Base-by-base conservation (phyloP, 2,888 invertebrate species). In the Caenorhabditis sp. region DNA sequence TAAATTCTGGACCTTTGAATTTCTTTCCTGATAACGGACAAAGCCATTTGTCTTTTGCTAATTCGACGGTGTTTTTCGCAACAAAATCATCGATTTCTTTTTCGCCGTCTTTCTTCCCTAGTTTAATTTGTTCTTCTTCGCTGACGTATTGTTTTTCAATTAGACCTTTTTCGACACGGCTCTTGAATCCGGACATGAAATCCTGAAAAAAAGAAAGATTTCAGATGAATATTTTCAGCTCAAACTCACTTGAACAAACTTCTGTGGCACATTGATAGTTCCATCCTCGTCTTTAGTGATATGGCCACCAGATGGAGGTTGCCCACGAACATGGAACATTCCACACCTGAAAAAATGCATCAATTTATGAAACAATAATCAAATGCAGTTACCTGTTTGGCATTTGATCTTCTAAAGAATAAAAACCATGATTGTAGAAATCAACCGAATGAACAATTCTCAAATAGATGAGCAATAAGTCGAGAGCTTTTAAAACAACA, bases 331-430 rank as follows among this genome's bases (percentile, higher is more conserved):
- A 88, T 99, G 99, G 91, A 99, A 94, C 81, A 99, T 95, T 12
- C 97, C 97, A 89, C 97, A 96, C 54, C 85, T 84, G 23, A 54
- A 80, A 53, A 26, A 19, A 36, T 14, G 27, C 8, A 0, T n/a
- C n/a, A n/a, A n/a, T 43, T 23, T 43, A 14, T 37, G n/a, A n/a
- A n/a, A n/a, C n/a, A n/a, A n/a, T n/a, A n/a, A n/a, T n/a, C n/a
- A n/a, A n/a, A n/a, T n/a, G n/a, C n/a, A n/a, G n/a, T 64, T 55
- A 85, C 81, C 84, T 78, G 89, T 99, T 97, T 0, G 99, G 99
- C 99, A 99, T 99, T 89, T 97, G 96, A 88, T 99, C 99, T 89
- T 99, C 99, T 85, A 96, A 95, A 0, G 97, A 95, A 89, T 99
- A 99, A 88, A 99, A 97, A 87, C 95, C 95, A 87, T 95, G 95